Evolutionary conservation across 2,797 vertebrate genomes (phyloP).

Genomic region (Leptoclinus maculatus): DNA sequence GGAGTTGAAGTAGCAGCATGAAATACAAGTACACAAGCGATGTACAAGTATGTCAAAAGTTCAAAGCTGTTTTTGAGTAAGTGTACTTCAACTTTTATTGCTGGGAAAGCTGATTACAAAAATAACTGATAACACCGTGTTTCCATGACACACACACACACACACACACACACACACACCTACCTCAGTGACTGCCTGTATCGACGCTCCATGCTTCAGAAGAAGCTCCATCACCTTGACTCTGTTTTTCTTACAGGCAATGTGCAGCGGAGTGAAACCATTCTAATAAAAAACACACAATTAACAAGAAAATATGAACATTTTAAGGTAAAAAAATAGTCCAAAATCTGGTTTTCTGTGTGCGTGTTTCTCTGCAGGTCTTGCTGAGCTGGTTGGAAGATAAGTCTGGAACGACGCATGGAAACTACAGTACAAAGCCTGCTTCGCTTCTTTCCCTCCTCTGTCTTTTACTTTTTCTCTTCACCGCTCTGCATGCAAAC

Average conservation of each 20-base stretch:
- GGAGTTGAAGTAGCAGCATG: neutral
- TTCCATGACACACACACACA: neutral
- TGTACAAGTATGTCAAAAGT: neutral
- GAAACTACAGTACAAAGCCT: slow-evolving; percentile 62
- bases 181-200: slow-evolving; percentile 97
- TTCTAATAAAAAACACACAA: slow-evolving; percentile 84
- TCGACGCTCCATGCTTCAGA: slow-evolving; percentile 86
- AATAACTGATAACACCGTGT: neutral
- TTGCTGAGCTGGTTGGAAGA: slow-evolving; percentile 19
- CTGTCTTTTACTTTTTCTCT: slow-evolving; percentile 24
- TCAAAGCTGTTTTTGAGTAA: neutral
- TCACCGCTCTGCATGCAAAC: slow-evolving; percentile 40
- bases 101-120: neutral
- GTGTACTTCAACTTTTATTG: neutral
- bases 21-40: neutral
- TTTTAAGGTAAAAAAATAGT: slow-evolving; percentile 66
- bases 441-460: slow-evolving; percentile 1
- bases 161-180: slow-evolving; percentile 31
- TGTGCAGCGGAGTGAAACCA: slow-evolving; percentile 98
- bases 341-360: neutral
- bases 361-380: slow-evolving; percentile 14
- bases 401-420: slow-evolving; percentile 54
- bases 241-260: slow-evolving; percentile 99
- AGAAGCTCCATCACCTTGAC: slow-evolving; percentile 99
- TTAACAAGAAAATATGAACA: slow-evolving; percentile 77